Base-by-base conservation (phyloP, 2,797 vertebrate species). In the Steatocranus sp. region DNA sequence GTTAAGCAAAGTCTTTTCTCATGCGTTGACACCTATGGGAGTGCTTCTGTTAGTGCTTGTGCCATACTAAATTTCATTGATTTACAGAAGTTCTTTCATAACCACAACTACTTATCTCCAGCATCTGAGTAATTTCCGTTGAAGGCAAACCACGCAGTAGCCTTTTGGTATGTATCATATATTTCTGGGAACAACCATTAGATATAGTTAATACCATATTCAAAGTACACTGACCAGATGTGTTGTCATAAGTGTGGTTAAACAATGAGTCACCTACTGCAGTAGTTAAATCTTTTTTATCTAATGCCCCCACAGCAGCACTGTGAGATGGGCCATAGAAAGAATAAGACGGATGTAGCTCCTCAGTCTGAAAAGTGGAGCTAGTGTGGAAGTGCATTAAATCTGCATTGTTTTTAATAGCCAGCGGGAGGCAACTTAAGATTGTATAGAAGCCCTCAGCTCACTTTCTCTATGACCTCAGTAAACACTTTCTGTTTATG, bases 131-230 rank as follows among this genome's bases (percentile, higher is more conserved):
- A 81, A 91, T 86, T 87, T 83, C 82, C 82, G 38, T 80, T 85
- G 80, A 68, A 82, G 61, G 79, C 34, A 84, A 91, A 91, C 79
- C 87, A 76, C 85, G 77, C 3, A 61, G 61, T 83, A 36, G 81
- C 20, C 32, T 90, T 91, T 70, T 87, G 79, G 66, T 87, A 87
- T 87, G 87, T 68, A 87, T 87, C 91, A 87, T 78, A 63, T 53
- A 75, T 87, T 88, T 86, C 86, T 92, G 83, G 91, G 87, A 92
- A 91, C 53, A 86, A 56, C 83, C 78, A 87, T 89, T 84, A 83
- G 15, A 58, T 50, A 53, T 73, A 83, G 81, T 89, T 89, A 61
- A 83, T 87, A 87, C 81, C 84, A 84, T 3, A 81, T 61, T 80
- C 68, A 27, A 82, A 78, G 75, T 83, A 51, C 86, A 70, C 30